Base-by-base conservation (phyloP, 1,140 invertebrate species). In the Drosophila pachea region DNA sequence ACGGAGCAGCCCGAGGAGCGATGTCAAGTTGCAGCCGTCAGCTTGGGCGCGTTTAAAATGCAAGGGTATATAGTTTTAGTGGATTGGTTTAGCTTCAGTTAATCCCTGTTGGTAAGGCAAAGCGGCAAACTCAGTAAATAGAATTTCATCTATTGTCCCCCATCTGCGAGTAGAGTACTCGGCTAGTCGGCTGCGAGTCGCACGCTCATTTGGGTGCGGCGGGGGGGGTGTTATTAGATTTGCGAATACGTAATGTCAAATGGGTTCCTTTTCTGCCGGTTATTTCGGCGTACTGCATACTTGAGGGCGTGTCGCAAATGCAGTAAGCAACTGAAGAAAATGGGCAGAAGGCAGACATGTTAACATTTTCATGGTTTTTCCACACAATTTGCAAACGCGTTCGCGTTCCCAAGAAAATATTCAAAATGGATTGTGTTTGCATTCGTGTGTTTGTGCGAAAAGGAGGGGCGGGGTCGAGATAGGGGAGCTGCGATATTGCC, bases 361-460 rank as follows among this genome's bases (percentile, higher is more conserved):
- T 69, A 84, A 77, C 76, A 86, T 75, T 73, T 77, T 81, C 74
- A 86, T 81, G 68, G 76, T 86, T 81, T 77, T 86, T 86, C 63
- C 71, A 69, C 68, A 75, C 50, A 74, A 74, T 75, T 82, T 82
- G 48, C 47, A 61, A 74, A 54, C 55, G 40, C 40, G 40, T 14
- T 5, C 55, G 59, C 53, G 59, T 45, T 53, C 43, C 36, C 14
- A 43, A 68, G 61, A 71, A 81, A 73, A 76, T 61, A 76, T 73
- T 63, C 59, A 69, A 69, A 69, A 73, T 73, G 63, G 74, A 78
- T 73, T 82, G 78, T 81, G 78, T 82, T 82, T 78, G 72, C 78
- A 70, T 58, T 49, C 59, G 35, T 33, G 7, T 8, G 11, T n/a
- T n/a, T n/a, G n/a, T n/a, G n/a, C n/a, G n/a, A n/a, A n/a, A 35